These are phyloP conservation scores for Tenthredo amoena DNA, from an alignment of 2,888 invertebrate species.

Conservation along the genomic window DNA sequence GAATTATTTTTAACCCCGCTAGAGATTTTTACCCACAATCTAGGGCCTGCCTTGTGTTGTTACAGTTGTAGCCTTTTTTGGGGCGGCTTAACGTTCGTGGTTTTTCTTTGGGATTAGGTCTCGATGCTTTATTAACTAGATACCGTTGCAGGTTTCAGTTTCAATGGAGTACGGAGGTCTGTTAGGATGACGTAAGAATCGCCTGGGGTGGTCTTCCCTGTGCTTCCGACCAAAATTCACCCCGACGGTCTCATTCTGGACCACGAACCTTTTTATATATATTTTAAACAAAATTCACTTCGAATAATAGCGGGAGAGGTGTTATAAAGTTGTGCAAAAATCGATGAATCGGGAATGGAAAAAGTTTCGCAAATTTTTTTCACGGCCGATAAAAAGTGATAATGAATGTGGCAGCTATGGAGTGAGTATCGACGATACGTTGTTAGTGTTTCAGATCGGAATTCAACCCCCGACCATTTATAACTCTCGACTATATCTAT, in stretches of 20 bases:
- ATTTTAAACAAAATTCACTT: background rate
- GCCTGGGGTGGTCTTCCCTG: conserved; percentile 27
- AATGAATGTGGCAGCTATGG: background rate
- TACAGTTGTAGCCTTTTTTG: conserved; percentile 72
- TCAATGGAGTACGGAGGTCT: conserved; percentile 37
- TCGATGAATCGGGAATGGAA: background rate
- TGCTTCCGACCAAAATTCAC: background rate
- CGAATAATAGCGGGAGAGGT: background rate
- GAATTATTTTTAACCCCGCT: conserved; percentile 66
- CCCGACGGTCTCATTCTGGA: background rate
- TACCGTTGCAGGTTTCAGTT: conserved; percentile 66
- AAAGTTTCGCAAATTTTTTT: background rate
- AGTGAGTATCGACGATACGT: conserved; percentile 5
- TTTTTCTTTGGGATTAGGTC: conserved; percentile 73
- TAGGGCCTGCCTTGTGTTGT: conserved; percentile 69
- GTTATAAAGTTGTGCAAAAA: background rate
- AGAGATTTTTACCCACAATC: conserved; percentile 41
- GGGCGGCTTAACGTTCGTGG: conserved; percentile 60
- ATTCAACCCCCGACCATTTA: conserved; percentile 25
- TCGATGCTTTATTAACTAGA: conserved; percentile 74
- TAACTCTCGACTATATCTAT: conserved; percentile 62
- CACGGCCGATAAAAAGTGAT: background rate
- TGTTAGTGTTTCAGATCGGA: conserved; percentile 24
- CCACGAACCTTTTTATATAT: background rate
- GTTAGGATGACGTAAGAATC: conserved; percentile 16